These are phyloP conservation scores for Dendrolimus houi DNA, from an alignment of 2,888 invertebrate species.

Conservation along the genomic window DNA sequence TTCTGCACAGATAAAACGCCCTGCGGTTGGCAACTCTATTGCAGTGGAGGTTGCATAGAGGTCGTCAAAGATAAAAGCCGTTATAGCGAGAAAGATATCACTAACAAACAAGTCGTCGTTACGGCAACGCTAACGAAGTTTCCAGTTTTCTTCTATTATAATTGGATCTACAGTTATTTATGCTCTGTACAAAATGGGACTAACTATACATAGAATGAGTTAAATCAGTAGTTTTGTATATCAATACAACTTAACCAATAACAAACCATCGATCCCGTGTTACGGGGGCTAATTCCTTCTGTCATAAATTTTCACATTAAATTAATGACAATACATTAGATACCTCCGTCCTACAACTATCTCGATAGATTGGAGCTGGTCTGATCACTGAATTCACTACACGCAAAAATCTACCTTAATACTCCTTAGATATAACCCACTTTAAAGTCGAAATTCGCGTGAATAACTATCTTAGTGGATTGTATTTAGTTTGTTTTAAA, in stretches of 20 bases:
- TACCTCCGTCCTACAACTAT: conserved; percentile 74
- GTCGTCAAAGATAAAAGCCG: too few relatives aligned
- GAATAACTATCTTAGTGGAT: background rate
- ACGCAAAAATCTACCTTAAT: conserved; percentile 10
- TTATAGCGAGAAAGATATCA: too few relatives aligned
- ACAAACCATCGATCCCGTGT: conserved; percentile 38
- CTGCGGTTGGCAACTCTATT: too few relatives aligned
- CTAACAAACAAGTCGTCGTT: too few relatives aligned
- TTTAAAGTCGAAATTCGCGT: conserved; percentile 4
- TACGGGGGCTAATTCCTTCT: conserved; percentile 53
- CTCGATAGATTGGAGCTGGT: conserved; percentile 72
- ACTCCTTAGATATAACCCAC: background rate
- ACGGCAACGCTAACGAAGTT: too few relatives aligned
- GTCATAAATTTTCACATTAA: conserved; percentile 73
- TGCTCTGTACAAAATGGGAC: too few relatives aligned
- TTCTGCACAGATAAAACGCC: too few relatives aligned
- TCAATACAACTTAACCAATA: conserved; percentile 29
- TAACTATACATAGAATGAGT: too few relatives aligned
- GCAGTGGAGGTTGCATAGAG: too few relatives aligned
- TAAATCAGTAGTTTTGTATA: conserved; percentile 6
- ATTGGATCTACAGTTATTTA: too few relatives aligned
- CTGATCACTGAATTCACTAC: conserved; percentile 21
- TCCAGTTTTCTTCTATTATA: too few relatives aligned
- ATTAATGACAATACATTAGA: conserved; percentile 72
- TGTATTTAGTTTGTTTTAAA: conserved; percentile 1